These are phyloP conservation scores for Alsophila aescularia DNA, from an alignment of 2,888 invertebrate species.

Conservation along the genomic window DNA sequence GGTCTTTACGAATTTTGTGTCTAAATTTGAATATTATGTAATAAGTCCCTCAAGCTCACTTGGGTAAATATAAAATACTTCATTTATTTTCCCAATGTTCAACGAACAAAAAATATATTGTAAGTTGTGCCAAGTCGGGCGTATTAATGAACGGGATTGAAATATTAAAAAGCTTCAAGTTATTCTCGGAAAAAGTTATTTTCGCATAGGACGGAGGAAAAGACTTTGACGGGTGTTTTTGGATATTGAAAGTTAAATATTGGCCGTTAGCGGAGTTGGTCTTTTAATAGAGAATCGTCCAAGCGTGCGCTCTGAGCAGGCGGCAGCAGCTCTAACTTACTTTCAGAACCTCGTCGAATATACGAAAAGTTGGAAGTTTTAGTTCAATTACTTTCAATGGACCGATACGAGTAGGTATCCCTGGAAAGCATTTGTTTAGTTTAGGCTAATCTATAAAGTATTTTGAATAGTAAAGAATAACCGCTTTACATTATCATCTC, in stretches of 20 bases:
- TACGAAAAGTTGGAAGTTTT: too few relatives aligned
- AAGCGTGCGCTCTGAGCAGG: conserved; percentile 20
- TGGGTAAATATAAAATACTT: background rate
- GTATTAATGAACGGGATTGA: conserved; percentile 19
- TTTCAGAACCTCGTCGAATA: background rate
- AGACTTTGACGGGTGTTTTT: conserved; percentile 27
- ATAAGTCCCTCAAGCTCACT: conserved; percentile 13
- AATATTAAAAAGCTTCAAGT: conserved; percentile 21
- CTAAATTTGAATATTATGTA: background rate
- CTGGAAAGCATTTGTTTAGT: too few relatives aligned
- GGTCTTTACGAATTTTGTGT: too few relatives aligned
- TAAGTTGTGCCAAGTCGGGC: conserved; percentile 4
- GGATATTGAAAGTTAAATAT: conserved; percentile 38
- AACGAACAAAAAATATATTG: conserved; percentile 11
- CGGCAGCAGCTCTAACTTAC: too few relatives aligned
- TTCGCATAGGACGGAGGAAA: conserved; percentile 6
- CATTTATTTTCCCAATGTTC: conserved; percentile 8
- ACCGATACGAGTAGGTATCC: too few relatives aligned
- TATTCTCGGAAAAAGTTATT: conserved; percentile 14
- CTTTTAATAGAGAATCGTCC: conserved; percentile 12
- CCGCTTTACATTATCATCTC: too few relatives aligned
- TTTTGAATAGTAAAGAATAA: too few relatives aligned
- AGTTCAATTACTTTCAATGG: too few relatives aligned
- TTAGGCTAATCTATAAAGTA: too few relatives aligned
- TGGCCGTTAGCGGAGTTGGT: conserved; percentile 18